Base-by-base conservation (phyloP, 2,113 vertebrate species). In the Rhegmatorhina hoffmannsi region DNA sequence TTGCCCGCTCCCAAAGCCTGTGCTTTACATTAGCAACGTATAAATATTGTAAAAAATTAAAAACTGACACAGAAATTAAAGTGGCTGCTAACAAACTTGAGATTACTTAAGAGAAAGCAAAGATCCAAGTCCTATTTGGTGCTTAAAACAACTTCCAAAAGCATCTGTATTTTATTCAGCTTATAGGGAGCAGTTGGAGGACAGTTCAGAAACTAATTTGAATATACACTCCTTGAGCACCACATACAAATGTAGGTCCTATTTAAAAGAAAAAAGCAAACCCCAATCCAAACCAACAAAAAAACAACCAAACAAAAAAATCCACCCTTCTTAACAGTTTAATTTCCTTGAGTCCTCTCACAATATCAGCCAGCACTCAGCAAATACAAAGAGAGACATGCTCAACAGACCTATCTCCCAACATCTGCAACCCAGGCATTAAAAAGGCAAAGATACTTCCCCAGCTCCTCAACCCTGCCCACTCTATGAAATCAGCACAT, bases 401-500 rank as follows among this genome's bases (percentile, higher is more conserved):
- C 23, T 73, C 47, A 33, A 43, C 7, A 56, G 52, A 55, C 20
- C 34, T 7, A 4, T 7, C 72, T 81, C 11, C n/a, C 43, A 68
- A 47, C 17, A 19, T 70, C 55, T 26, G 1, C 66, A 31, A 20
- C 15, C 44, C 1, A 0, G 49, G 13, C 31, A 36, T 18, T 58
- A 18, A 55, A 81, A 36, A 10, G 1, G 8, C 18, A 87, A 60
- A 52, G 9, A 0, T 1, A 19, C n/a, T 73, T 62, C 47, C 53
- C 34, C 17, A 73, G 4, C 5, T 76, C 73, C n/a, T 53, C 3
- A 2, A 34, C 63, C 66, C 40, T 44, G 31, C n/a, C n/a, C 23
- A 2, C n/a, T 58, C 52, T 47, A 16, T 0, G 0, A 53, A 43
- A 24, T 31, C 31, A 62, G 43, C 40, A 7, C 6, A 9, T 4